Evolutionary conservation across 2,888 invertebrate genomes (phyloP).

Genomic region (Alitta virens): DNA sequence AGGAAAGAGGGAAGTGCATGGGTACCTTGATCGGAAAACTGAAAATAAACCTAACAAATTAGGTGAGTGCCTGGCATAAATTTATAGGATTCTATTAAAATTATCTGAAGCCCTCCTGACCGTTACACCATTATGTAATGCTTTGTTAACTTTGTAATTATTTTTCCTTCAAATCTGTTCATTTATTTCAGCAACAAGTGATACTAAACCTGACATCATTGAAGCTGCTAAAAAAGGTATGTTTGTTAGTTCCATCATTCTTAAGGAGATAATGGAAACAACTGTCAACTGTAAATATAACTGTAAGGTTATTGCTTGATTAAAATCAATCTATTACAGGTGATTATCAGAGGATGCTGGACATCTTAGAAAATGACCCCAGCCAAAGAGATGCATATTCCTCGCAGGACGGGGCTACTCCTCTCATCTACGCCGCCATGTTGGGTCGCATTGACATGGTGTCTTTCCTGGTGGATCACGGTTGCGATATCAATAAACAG

Average conservation of each 20-base stretch:
- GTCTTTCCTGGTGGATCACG: constrained; percentile 50
- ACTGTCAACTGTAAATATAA: no score
- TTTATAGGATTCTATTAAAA: no score
- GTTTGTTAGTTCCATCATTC: constrained; percentile 9
- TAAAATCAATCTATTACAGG: constrained; percentile 44
- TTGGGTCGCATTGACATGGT: constrained; percentile 54
- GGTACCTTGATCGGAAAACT: constrained; percentile 54
- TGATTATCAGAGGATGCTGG: constrained; percentile 43
- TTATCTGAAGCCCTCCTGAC: no score
- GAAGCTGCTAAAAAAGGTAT: constrained; percentile 53
- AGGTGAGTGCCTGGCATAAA: constrained; percentile 38
- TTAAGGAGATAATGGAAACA: no score
- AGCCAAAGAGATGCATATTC: constrained; percentile 48
- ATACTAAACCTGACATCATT: constrained; percentile 51
- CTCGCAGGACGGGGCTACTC: constrained; percentile 56
- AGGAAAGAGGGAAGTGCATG: constrained; percentile 43
- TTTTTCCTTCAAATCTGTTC: neutral
- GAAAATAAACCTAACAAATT: constrained; percentile 46
- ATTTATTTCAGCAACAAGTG: constrained; percentile 41
- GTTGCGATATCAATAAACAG: constrained; percentile 56
- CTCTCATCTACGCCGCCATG: constrained; percentile 59
- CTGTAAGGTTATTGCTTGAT: no score
- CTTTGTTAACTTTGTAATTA: neutral
- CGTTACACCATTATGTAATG: no score
- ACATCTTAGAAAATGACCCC: constrained; percentile 49